Evolutionary conservation across 2,797 vertebrate species (phyloP).

Genomic region (Podarcis lilfordi): DNA sequence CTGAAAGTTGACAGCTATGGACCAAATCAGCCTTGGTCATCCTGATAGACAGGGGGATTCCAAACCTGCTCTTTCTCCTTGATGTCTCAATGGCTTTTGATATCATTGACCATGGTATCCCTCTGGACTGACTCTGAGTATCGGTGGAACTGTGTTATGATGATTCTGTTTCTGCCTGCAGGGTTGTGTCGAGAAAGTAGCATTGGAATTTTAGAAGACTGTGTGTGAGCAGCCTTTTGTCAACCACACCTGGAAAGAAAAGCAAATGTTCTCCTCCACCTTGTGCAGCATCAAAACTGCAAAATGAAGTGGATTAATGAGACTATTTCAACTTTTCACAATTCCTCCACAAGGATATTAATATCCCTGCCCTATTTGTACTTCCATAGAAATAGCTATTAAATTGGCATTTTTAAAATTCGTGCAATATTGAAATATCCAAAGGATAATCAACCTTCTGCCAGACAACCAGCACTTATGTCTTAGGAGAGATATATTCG

Average conservation of each 20-base stretch:
- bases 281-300: neutral
- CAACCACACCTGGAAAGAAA: accelerated
- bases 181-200: too few species aligned
- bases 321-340: slow-evolving; percentile 5
- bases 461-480: neutral
- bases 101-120: too few species aligned
- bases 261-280: neutral
- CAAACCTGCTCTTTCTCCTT: too few species aligned
- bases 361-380: slow-evolving; percentile 9
- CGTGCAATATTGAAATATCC: neutral
- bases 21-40: too few species aligned
- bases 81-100: too few species aligned
- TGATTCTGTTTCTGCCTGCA: too few species aligned
- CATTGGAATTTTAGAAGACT: neutral
- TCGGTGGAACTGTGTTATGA: too few species aligned
- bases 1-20: too few species aligned
- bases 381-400: slow-evolving; percentile 4
- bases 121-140: too few species aligned
- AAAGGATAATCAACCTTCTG: neutral
- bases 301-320: slow-evolving; percentile 5
- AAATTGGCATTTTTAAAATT: neutral
- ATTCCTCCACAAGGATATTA: slow-evolving; percentile 9
- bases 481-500: slow-evolving; percentile 26
- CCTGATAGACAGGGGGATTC: too few species aligned
- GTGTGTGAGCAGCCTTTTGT: slow-evolving; percentile 10